A percentile compares a stretch with the other conserved stretches of the same genome.
Conservation (phyloP, 35 echinoderm and acorn worm genomes). For the Hemicentrotus pulcherrimus region DNA sequence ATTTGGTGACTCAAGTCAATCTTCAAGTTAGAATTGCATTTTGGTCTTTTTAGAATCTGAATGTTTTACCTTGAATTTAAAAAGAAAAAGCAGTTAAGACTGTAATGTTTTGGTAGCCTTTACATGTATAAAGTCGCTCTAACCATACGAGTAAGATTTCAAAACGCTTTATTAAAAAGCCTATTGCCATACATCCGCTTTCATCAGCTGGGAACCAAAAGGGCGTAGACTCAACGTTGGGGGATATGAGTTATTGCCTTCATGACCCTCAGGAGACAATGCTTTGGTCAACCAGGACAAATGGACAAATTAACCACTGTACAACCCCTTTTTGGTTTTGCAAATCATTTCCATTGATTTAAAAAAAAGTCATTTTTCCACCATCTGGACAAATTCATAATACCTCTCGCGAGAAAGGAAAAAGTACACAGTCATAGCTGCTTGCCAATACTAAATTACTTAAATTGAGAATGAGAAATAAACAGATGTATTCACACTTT, state of each 20-base stretch:
- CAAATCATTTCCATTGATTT: not conserved
- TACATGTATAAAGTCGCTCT: too few relatives aligned
- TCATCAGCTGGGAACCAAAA: not conserved
- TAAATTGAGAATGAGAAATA: too few relatives aligned
- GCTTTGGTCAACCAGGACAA: not conserved
- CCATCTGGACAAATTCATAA: not conserved
- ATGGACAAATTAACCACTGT: not conserved
- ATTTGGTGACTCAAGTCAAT: too few relatives aligned
- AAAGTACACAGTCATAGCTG: not conserved
- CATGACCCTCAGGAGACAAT: not conserved
- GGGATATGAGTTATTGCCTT: slow-evolving; percentile 16
- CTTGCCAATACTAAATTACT: not conserved
- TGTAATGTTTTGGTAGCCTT: too few relatives aligned
- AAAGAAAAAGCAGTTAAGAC: too few relatives aligned
- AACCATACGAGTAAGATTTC: not conserved
- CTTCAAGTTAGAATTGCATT: too few relatives aligned
- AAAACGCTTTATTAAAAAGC: not conserved
- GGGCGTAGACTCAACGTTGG: not conserved
- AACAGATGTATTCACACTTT: too few relatives aligned
- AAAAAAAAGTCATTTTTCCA: not conserved
- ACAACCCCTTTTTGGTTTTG: not conserved
- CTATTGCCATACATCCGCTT: not conserved
- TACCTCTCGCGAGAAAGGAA: not conserved
- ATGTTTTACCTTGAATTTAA: too few relatives aligned
- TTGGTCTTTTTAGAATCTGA: too few relatives aligned